These are phyloP conservation scores for Cydia strobilella DNA, from an alignment of 1,140 invertebrate genomes.

Conservation along the genomic window DNA sequence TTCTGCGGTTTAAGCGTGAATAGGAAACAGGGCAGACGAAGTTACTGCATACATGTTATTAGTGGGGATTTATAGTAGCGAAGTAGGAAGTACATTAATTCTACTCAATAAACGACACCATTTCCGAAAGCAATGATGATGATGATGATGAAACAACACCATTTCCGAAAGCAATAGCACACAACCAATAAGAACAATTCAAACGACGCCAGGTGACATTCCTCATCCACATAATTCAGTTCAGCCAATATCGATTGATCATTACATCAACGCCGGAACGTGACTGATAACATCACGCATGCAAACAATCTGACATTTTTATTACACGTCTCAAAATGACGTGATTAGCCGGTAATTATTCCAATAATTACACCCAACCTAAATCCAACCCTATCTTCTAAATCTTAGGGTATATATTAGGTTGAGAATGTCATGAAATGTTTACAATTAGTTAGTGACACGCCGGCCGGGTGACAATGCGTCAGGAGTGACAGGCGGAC, in stretches of 20 bases:
- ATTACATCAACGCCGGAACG: slow-evolving; percentile 7
- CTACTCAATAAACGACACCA: no score
- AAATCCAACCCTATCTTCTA: not conserved
- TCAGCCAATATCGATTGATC: not conserved
- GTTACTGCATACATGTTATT: no score
- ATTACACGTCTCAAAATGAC: slow-evolving; percentile 20
- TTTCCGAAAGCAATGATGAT: not conserved
- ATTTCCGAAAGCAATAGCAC: not conserved
- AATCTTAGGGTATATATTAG: not conserved
- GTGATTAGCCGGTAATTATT: slow-evolving; percentile 25
- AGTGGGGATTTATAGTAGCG: no score
- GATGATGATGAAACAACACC: no score
- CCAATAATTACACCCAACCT: not conserved
- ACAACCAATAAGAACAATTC: not conserved
- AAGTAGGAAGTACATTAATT: no score
- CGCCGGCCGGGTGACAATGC: slow-evolving; percentile 51
- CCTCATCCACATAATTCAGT: not conserved
- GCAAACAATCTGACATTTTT: slow-evolving; percentile 24
- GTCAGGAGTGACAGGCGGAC: slow-evolving; percentile 49
- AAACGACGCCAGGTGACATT: not conserved
- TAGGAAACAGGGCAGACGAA: no score
- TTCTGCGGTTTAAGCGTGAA: no score
- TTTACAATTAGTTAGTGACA: slow-evolving; percentile 59
- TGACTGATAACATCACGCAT: slow-evolving; percentile 18
- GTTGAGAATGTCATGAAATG: not conserved